Conservation (phyloP, 2,888 invertebrate species). For the Ormyrus rosae region DNA sequence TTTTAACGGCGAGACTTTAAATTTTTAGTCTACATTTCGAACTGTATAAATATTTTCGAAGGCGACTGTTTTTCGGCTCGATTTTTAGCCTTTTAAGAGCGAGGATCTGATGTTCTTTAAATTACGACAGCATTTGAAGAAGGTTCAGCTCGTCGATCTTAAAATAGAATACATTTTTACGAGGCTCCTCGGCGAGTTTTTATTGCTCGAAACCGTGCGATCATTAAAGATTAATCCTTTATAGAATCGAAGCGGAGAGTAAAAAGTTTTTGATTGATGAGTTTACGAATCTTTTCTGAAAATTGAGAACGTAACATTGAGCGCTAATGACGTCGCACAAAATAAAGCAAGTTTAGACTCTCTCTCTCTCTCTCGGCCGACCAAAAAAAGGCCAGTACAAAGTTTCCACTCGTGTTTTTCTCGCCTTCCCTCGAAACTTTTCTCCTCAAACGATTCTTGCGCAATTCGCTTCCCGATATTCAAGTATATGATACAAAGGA, state of each 20-base stretch:
- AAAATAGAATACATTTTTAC: slow-evolving; percentile 43
- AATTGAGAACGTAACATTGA: slow-evolving; percentile 50
- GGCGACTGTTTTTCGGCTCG: no score
- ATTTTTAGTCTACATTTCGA: no score
- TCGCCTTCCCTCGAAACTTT: no score
- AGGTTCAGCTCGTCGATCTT: slow-evolving; percentile 2
- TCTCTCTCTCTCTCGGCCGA: not conserved
- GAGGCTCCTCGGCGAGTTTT: slow-evolving; percentile 17
- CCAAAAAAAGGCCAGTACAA: not conserved
- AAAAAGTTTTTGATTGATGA: slow-evolving; percentile 53
- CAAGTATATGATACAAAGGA: not conserved
- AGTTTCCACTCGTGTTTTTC: no score
- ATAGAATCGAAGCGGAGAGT: slow-evolving; percentile 28
- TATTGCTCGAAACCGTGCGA: slow-evolving; percentile 23
- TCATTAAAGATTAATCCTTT: slow-evolving; percentile 48
- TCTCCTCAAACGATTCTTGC: no score
- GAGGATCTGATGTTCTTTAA: not conserved
- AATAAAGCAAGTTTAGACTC: slow-evolving; percentile 28
- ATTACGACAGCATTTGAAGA: slow-evolving; percentile 22
- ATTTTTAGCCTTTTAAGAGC: no score
- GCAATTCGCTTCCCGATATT: not conserved
- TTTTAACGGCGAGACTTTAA: no score
- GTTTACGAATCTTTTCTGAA: slow-evolving; percentile 52
- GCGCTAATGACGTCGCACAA: slow-evolving; percentile 45
- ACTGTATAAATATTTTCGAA: no score